Conservation (phyloP, 2,797 vertebrate genomes). For the Etheostoma perlongum region DNA sequence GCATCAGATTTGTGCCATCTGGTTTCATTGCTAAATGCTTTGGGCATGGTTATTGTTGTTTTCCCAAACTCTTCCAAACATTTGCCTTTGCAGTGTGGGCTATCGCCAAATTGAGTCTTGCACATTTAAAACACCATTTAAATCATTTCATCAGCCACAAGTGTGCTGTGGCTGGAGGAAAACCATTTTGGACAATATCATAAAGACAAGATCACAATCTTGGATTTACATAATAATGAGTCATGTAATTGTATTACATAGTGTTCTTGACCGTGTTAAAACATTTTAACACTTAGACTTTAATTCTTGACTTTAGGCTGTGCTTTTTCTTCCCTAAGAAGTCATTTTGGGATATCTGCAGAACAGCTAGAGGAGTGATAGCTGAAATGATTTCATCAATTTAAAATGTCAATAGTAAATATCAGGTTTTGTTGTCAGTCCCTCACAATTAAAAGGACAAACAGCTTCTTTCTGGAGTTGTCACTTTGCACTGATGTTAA, state of each 20-base stretch:
- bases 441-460: conserved; percentile 40
- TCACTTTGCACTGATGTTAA: conserved; percentile 5
- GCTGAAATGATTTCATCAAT: conserved; percentile 29
- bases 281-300: not conserved
- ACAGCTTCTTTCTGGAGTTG: conserved; percentile 12
- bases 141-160: too few relatives aligned
- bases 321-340: not conserved
- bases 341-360: not conserved
- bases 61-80: too few relatives aligned
- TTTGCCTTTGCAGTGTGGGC: too few relatives aligned
- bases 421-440: conserved; percentile 37
- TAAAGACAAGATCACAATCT: not conserved
- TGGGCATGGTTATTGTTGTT: too few relatives aligned
- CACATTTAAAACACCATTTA: too few relatives aligned
- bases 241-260: not conserved
- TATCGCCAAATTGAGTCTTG: too few relatives aligned
- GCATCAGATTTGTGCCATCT: too few relatives aligned
- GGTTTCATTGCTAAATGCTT: too few relatives aligned
- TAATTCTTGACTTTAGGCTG: not conserved
- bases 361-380: not conserved
- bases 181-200: not conserved
- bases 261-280: not conserved
- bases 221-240: not conserved
- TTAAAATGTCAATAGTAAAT: conserved; percentile 52
- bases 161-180: not conserved